phyloP scores from a whole-genome alignment of 2,113 vertebrate species.

The Pelodiscus sinensis region DNA sequence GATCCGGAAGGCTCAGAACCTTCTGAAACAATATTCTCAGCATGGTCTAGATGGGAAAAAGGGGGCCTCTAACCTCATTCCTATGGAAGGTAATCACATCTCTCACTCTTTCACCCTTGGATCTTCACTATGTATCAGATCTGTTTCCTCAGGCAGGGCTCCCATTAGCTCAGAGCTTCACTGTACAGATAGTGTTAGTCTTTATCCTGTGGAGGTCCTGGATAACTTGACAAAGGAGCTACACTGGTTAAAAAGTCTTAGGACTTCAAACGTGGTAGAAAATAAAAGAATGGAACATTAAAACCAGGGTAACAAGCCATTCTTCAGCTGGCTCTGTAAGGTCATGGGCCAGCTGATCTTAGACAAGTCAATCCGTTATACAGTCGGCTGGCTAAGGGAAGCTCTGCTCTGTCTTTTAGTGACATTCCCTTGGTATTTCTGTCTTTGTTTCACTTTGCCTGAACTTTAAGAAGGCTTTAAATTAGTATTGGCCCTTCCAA shows the following conservation, averaged over 20 bases:
- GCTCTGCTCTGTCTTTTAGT: slow-evolving; percentile 68
- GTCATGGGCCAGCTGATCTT: background rate
- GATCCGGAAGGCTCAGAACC: slow-evolving; percentile 99
- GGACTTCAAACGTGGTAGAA: background rate
- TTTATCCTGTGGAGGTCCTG: background rate
- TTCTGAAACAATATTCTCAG: slow-evolving; percentile 99
- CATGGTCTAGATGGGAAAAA: slow-evolving; percentile 99
- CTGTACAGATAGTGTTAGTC: background rate
- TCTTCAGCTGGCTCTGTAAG: background rate
- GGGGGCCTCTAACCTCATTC: slow-evolving; percentile 98
- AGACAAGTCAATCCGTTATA: background rate
- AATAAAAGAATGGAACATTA: background rate
- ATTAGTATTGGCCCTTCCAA: slow-evolving; percentile 69
- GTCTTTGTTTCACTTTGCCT: slow-evolving; percentile 49
- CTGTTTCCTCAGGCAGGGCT: slow-evolving; percentile 67
- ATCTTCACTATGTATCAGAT: slow-evolving; percentile 60
- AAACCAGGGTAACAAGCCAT: background rate
- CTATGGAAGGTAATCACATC: slow-evolving; percentile 96
- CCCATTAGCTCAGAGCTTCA: slow-evolving; percentile 57
- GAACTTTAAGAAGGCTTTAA: slow-evolving; percentile 19
- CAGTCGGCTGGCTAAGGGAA: slow-evolving; percentile 68
- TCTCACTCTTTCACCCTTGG: slow-evolving; percentile 62
- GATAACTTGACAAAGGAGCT: background rate
- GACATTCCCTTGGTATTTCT: slow-evolving; percentile 60
- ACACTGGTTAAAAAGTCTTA: background rate